These are phyloP conservation scores for Theocolax elegans DNA, from an alignment of 1,140 invertebrate genomes.

Conservation along the genomic window DNA sequence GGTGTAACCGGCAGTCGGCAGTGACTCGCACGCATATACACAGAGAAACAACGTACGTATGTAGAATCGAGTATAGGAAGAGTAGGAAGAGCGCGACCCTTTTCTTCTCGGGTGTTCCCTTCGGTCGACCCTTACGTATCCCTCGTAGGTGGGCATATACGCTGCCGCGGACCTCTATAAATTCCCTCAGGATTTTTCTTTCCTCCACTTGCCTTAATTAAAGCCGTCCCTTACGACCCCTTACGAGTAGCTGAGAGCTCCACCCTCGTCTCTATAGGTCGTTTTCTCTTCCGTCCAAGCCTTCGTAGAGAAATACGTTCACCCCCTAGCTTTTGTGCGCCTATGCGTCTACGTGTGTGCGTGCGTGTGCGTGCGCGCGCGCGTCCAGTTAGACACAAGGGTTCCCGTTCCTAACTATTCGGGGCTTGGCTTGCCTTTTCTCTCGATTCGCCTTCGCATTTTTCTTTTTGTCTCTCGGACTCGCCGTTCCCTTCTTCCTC, in stretches of 20 bases:
- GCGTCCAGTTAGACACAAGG: not conserved
- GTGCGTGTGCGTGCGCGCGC: not conserved
- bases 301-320: conserved; percentile 34
- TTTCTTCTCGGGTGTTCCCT: conserved; percentile 49
- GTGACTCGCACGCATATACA: too few relatives aligned
- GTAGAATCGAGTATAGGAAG: too few relatives aligned
- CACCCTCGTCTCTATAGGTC: conserved; percentile 43
- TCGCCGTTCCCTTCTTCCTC: not conserved
- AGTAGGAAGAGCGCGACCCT: too few relatives aligned
- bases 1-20: too few relatives aligned
- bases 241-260: conserved; percentile 48
- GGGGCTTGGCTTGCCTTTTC: not conserved
- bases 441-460: not conserved
- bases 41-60: too few relatives aligned
- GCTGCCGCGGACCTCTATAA: conserved; percentile 60
- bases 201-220: conserved; percentile 66
- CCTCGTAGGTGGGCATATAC: conserved; percentile 45
- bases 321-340: conserved; percentile 12
- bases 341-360: too few relatives aligned
- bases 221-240: conserved; percentile 57
- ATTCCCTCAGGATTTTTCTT: conserved; percentile 66
- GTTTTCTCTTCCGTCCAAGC: conserved; percentile 4
- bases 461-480: conserved; percentile 5
- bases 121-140: conserved; percentile 42
- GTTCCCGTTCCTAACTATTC: not conserved